These are phyloP conservation scores for Brenthis daphne DNA, from an alignment of 2,888 invertebrate species.

Conservation along the genomic window DNA sequence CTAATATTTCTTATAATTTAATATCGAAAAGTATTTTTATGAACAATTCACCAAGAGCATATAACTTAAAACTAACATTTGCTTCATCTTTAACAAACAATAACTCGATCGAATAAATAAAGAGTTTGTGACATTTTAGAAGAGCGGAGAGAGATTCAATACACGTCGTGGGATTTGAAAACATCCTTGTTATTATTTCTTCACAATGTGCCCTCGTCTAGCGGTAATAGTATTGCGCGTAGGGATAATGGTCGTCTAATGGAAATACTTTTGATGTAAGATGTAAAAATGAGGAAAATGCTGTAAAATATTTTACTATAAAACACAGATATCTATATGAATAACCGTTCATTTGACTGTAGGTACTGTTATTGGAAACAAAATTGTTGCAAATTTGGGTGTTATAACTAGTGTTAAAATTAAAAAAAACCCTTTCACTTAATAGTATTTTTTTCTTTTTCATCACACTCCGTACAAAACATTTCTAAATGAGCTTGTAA, in stretches of 20 bases:
- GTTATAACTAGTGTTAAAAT: too few relatives aligned
- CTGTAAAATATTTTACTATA: neutral
- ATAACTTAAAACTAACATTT: slow-evolving; percentile 16
- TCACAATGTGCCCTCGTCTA: slow-evolving; percentile 8
- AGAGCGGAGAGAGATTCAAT: slow-evolving; percentile 1
- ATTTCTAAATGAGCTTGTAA: too few relatives aligned
- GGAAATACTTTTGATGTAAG: neutral
- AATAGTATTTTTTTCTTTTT: neutral
- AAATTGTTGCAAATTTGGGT: too few relatives aligned
- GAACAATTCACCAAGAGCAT: neutral
- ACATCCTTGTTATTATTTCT: slow-evolving; percentile 19
- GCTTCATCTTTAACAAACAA: slow-evolving; percentile 18
- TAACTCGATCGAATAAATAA: too few relatives aligned
- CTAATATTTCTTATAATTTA: neutral
- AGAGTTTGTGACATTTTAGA: neutral
- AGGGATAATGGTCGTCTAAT: slow-evolving; percentile 7
- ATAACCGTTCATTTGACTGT: too few relatives aligned
- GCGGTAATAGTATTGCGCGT: slow-evolving; percentile 16
- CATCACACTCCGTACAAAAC: too few relatives aligned
- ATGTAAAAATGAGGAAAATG: neutral
- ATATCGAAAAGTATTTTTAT: neutral
- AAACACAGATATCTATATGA: too few relatives aligned
- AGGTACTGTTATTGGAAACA: too few relatives aligned
- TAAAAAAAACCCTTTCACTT: too few relatives aligned
- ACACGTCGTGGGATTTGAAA: slow-evolving; percentile 11